A percentile compares a stretch with the other conserved stretches of the same genome.
Evolutionary conservation across 2,888 invertebrate species (phyloP).

Genomic region (Cheilosia vulpina): DNA sequence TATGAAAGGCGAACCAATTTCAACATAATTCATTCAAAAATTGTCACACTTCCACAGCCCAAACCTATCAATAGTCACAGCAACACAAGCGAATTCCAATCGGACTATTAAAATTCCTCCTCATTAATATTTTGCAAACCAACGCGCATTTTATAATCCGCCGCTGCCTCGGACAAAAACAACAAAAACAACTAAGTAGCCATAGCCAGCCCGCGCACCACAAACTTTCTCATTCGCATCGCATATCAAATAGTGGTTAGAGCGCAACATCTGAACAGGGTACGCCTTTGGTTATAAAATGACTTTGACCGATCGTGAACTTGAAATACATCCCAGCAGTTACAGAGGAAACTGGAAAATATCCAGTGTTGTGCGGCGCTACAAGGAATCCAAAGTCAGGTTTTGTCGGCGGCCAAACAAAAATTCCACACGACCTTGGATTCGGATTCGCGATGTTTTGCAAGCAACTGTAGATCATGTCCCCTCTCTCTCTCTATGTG

Average conservation of each 20-base stretch:
- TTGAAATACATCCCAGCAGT: constrained; percentile 37
- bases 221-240: constrained; percentile 20
- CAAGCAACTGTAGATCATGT: constrained; percentile 54
- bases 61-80: constrained; percentile 25
- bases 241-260: neutral
- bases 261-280: neutral
- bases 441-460: constrained; percentile 50
- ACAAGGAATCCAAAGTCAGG: constrained; percentile 59
- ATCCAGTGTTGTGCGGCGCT: neutral
- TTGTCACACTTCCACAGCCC: constrained; percentile 34
- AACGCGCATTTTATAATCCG: neutral
- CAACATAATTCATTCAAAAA: constrained; percentile 39
- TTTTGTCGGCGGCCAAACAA: constrained; percentile 42
- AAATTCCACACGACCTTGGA: constrained; percentile 48
- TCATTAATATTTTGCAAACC: neutral
- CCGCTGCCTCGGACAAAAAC: too few relatives aligned
- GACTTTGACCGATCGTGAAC: constrained; percentile 58
- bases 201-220: too few relatives aligned
- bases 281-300: neutral
- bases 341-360: constrained; percentile 45
- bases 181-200: too few relatives aligned
- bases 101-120: neutral
- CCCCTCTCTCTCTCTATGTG: constrained; percentile 33
- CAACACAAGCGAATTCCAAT: constrained; percentile 9
- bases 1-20: neutral